These are phyloP conservation scores for Melanophora roralis DNA, from an alignment of 2,888 invertebrate genomes.

Conservation along the genomic window DNA sequence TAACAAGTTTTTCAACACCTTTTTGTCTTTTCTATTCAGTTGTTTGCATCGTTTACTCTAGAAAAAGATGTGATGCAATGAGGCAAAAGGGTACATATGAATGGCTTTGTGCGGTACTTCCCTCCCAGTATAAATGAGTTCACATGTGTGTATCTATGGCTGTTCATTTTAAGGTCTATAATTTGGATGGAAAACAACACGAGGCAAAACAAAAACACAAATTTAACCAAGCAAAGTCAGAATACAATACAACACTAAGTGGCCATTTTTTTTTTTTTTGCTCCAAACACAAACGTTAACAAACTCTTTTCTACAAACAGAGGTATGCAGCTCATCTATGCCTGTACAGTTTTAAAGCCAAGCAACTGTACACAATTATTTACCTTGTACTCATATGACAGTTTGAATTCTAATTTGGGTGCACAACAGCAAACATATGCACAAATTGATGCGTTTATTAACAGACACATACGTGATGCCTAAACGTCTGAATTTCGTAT, in stretches of 20 bases:
- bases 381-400: background rate
- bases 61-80: background rate
- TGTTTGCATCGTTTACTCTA: slow-evolving; percentile 2
- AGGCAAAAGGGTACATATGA: background rate
- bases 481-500: background rate
- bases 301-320: background rate
- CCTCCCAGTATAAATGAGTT: background rate
- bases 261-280: slow-evolving; percentile 21
- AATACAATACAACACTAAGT: slow-evolving; percentile 17
- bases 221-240: slow-evolving; percentile 15
- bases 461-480: background rate
- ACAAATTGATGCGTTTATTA: no score
- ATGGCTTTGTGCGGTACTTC: background rate
- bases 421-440: background rate
- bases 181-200: slow-evolving; percentile 17
- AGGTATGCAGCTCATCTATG: background rate
- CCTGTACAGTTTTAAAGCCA: background rate
- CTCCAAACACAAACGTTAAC: background rate
- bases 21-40: background rate
- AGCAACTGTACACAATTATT: background rate
- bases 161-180: slow-evolving; percentile 13
- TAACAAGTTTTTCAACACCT: slow-evolving; percentile 33
- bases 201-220: background rate
- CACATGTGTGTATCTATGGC: background rate
- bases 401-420: slow-evolving; percentile 25